Conservation (phyloP, 1,140 invertebrate genomes). For the Hylaeus anthracinus region DNA sequence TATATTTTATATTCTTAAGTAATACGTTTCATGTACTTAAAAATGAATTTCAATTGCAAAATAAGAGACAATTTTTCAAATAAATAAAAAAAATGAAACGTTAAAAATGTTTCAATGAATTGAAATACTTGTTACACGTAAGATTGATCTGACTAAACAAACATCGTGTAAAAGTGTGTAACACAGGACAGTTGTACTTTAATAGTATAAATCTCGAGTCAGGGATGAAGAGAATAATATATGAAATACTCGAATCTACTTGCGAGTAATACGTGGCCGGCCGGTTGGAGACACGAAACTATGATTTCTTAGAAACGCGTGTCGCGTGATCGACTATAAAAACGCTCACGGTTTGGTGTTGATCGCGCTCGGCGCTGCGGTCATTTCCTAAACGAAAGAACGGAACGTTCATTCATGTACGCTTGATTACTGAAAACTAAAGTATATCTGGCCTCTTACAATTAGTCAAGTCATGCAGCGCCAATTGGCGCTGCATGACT, state of each 20-base stretch:
- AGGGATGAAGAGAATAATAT: background rate
- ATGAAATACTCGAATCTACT: background rate
- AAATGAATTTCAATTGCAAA: background rate
- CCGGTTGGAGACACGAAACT: background rate
- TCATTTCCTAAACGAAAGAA: conserved; percentile 23
- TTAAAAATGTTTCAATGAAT: too few species aligned
- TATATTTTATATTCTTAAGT: background rate
- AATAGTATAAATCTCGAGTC: too few species aligned
- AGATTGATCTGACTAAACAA: too few species aligned
- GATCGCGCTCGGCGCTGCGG: conserved; percentile 11
- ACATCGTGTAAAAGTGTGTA: too few species aligned
- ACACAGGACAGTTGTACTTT: too few species aligned
- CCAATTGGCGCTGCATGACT: background rate
- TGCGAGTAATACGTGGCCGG: background rate
- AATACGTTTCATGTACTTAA: background rate
- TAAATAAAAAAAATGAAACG: background rate
- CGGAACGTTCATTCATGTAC: background rate
- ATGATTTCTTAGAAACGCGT: background rate
- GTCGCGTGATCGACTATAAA: conserved; percentile 2
- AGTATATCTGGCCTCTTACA: background rate
- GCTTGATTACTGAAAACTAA: background rate
- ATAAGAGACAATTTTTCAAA: background rate
- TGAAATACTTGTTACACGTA: too few species aligned
- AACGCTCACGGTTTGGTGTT: conserved; percentile 40
- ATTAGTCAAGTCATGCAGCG: background rate